Evolutionary conservation across 2,113 vertebrate species (phyloP).

Genomic region (Rynchops niger): DNA sequence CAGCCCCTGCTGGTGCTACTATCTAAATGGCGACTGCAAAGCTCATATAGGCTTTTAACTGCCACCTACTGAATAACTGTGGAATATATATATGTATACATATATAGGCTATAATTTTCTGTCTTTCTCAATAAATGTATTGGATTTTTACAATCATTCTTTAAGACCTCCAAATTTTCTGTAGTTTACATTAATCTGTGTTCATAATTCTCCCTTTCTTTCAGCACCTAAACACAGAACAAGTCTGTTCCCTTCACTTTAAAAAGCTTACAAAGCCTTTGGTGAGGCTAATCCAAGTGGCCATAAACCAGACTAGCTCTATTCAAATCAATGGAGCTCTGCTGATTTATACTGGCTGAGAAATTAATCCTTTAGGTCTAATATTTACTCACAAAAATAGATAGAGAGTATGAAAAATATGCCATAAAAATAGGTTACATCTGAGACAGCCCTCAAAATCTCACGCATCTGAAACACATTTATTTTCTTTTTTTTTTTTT

Average conservation of each 20-base stretch:
- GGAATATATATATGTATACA: neutral
- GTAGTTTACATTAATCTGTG: neutral
- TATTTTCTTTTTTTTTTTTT: neutral
- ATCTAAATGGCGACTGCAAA: conserved; percentile 65
- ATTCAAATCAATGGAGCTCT: neutral
- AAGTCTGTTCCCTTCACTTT: neutral
- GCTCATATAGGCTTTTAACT: conserved; percentile 46
- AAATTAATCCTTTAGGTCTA: neutral
- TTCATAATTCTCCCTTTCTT: neutral
- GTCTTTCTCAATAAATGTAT: neutral
- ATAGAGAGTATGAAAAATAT: neutral
- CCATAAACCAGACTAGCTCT: neutral
- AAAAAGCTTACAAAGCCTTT: neutral
- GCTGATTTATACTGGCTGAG: neutral
- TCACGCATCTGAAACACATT: neutral
- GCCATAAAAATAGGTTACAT: neutral
- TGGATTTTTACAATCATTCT: neutral
- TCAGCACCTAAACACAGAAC: neutral
- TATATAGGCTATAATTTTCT: neutral
- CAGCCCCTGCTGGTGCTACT: neutral
- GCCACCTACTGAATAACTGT: conserved; percentile 68
- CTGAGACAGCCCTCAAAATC: neutral
- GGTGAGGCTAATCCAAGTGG: neutral
- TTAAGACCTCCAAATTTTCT: neutral
- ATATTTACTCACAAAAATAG: neutral